Conservation (phyloP, 2,797 vertebrate species). For the Manis pentadactyla region DNA sequence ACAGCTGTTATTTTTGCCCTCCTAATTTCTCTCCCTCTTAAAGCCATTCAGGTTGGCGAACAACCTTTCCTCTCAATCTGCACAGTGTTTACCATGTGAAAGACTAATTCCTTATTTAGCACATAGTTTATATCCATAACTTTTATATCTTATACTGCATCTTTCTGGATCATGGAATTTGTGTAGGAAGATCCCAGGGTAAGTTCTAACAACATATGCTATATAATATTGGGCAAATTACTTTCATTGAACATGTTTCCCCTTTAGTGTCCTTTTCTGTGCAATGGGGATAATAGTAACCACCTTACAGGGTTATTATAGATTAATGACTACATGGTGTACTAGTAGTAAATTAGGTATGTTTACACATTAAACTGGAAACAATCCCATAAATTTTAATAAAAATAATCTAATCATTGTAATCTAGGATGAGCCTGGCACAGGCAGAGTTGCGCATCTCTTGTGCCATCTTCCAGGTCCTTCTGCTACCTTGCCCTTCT, state of each 20-base stretch:
- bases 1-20: background rate
- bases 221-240: background rate
- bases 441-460: background rate
- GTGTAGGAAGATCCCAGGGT: background rate
- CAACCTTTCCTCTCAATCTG: background rate
- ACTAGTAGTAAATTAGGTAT: background rate
- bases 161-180: slow-evolving; percentile 26
- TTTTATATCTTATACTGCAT: background rate
- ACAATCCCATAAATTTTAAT: background rate
- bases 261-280: background rate
- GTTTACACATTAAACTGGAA: background rate
- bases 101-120: background rate
- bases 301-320: background rate
- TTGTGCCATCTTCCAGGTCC: background rate
- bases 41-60: background rate
- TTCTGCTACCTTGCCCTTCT: background rate
- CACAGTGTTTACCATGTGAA: background rate
- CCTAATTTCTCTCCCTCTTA: background rate
- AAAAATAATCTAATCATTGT: background rate
- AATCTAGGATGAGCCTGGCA: background rate
- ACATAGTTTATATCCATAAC: background rate
- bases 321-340: background rate
- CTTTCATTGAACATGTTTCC: background rate
- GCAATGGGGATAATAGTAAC: background rate
- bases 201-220: background rate